Evolutionary conservation across 1,140 invertebrate species (phyloP).

Genomic region (Vanessa tameamea): DNA sequence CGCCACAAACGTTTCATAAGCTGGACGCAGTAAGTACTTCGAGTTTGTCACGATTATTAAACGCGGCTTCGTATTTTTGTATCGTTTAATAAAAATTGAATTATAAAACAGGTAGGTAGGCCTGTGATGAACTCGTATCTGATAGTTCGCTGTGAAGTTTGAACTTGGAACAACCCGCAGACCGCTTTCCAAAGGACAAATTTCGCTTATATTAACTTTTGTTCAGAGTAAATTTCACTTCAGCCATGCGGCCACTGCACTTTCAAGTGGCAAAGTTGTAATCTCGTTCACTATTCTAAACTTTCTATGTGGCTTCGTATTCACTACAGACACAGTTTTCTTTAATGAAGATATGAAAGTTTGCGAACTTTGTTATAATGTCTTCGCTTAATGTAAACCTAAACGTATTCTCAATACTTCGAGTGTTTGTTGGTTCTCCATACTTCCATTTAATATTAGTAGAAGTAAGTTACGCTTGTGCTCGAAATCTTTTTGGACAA

Average conservation of each 20-base stretch:
- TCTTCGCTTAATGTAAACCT: neutral
- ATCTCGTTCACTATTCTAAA: conserved; percentile 52
- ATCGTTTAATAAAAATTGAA: neutral
- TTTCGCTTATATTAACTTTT: conserved; percentile 77
- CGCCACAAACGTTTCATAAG: too few relatives aligned
- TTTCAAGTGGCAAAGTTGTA: conserved; percentile 75
- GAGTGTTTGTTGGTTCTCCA: too few relatives aligned
- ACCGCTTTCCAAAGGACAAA: conserved; percentile 66
- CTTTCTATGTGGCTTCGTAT: conserved; percentile 32
- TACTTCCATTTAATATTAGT: too few relatives aligned
- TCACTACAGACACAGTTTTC: conserved; percentile 42
- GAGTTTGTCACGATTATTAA: too few relatives aligned
- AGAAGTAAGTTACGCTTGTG: too few relatives aligned
- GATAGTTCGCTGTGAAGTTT: conserved; percentile 53
- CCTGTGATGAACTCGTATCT: conserved; percentile 32
- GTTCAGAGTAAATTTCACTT: conserved; percentile 69
- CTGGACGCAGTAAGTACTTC: too few relatives aligned
- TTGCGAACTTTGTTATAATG: conserved; percentile 37
- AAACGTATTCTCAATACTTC: neutral
- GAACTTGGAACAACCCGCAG: conserved; percentile 58
- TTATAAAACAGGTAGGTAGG: conserved; percentile 48
- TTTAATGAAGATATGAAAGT: conserved; percentile 48
- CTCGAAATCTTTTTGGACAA: too few relatives aligned
- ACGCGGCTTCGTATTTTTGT: neutral
- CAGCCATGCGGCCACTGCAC: conserved; percentile 61